Evolutionary conservation across 2,888 invertebrate genomes (phyloP).

Genomic region (Athripsodes cinereus): DNA sequence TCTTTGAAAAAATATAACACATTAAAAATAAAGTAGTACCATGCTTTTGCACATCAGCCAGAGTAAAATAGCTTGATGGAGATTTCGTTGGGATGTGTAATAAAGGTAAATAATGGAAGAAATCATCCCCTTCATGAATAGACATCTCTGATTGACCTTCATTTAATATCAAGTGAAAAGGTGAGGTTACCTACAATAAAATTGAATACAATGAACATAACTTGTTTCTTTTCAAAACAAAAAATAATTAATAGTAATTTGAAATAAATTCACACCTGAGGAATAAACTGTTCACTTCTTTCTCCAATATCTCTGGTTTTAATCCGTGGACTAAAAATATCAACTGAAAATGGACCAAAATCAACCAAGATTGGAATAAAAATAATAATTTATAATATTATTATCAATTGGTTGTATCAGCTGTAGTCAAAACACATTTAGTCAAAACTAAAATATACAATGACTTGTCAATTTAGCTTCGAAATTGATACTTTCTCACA

Average conservation of each 20-base stretch:
- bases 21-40: conserved; percentile 30
- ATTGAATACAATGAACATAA: no score
- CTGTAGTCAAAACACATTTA: background rate
- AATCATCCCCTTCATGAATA: conserved; percentile 50
- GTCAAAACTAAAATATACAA: background rate
- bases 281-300: conserved; percentile 55
- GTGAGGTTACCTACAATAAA: conserved; percentile 50
- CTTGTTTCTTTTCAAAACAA: no score
- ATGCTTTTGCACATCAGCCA: conserved; percentile 50
- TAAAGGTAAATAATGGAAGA: conserved; percentile 46
- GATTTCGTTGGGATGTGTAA: conserved; percentile 62
- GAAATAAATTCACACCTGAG: conserved; percentile 44
- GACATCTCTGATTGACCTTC: conserved; percentile 60
- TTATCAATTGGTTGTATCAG: background rate
- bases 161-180: conserved; percentile 58
- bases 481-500: no score
- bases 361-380: background rate
- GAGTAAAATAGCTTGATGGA: conserved; percentile 47
- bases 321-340: conserved; percentile 62
- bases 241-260: no score
- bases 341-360: conserved; percentile 50
- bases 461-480: no score
- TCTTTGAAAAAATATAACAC: background rate
- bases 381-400: no score
- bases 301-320: conserved; percentile 47